Percentiles rank a stretch among this genome's conserved stretches.
phyloP scores from a whole-genome alignment of 2,888 invertebrate genomes.

The Spisula solida region DNA sequence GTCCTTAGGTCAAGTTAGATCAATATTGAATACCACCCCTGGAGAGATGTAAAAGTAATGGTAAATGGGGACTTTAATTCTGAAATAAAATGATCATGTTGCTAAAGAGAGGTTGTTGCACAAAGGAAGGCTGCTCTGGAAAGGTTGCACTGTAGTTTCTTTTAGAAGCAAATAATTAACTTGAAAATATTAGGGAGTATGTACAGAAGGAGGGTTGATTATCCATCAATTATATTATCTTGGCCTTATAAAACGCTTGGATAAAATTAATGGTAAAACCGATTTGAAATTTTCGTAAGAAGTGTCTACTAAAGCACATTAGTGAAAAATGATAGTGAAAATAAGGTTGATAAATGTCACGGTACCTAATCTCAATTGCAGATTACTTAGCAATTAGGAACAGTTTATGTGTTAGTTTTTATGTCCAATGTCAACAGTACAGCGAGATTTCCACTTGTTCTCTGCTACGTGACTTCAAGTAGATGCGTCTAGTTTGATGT shows the following conservation, averaged over 20 bases:
- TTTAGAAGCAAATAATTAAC: too few relatives aligned
- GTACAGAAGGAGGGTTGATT: background rate
- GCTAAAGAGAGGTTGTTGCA: too few relatives aligned
- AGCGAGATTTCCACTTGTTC: constrained; percentile 7
- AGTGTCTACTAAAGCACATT: background rate
- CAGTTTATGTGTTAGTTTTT: constrained; percentile 22
- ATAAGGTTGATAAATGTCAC: constrained; percentile 9
- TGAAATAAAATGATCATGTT: too few relatives aligned
- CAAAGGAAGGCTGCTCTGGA: too few relatives aligned
- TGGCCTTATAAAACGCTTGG: background rate
- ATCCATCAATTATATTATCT: background rate
- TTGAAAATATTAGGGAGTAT: too few relatives aligned
- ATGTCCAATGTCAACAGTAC: background rate
- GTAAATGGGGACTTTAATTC: too few relatives aligned
- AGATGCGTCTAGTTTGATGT: background rate
- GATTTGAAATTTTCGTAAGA: background rate
- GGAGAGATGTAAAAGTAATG: too few relatives aligned
- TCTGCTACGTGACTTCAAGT: constrained; percentile 4
- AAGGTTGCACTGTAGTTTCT: too few relatives aligned
- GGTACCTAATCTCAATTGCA: background rate
- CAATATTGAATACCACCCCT: too few relatives aligned
- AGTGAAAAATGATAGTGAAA: background rate
- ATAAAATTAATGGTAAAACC: background rate
- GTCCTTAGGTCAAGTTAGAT: too few relatives aligned
- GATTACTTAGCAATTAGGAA: constrained; percentile 5